Evolutionary conservation across 1,140 invertebrate genomes (phyloP), one percentile per base, ranked within the genome.

Genomic region (Atopsyche davidsoni): DNA sequence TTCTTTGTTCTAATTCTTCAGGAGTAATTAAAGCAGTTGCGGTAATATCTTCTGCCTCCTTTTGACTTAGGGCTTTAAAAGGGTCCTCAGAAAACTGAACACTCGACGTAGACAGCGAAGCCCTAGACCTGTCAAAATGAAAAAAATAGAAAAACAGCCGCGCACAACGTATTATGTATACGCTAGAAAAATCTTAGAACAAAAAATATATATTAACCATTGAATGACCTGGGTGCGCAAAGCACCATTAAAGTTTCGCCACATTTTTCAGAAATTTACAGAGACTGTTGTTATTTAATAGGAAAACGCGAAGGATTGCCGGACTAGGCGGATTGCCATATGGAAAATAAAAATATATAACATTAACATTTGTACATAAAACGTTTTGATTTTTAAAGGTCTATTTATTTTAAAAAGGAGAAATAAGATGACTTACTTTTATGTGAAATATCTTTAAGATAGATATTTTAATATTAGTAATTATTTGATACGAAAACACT

Each of bases 1-100:
- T 69, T 49, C 69, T 75, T 17, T 76, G 67, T 46, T 69, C 70
- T 6, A 67, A 22, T 57, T 80, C 76, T 46, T 78, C 74, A 11
- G 76, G 76, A 9, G 70, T 64, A 2, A 75, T 63, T 10, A 79
- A 47, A 4, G 75, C 69, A 7, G 68, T 49, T 44, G 74, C 69
- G 42, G 64, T 71, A 40, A 77, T 67, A 4, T 63, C 69, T 0
- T 70, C 73, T 7, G 69, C 68, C 52, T 79, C 76, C 39, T 65
- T 67, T 10, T 57, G 51, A 31, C 47, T 39, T 1, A 48, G 28
- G 13, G 48, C 41, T 22, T 44, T 44, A 16, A 24, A 44, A 6
- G 68, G 66, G 46, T 70, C 67, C 3, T 56, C 51, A 3, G 55
- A 42, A 41, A 58, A 53, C 17, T 56, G 55, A 28, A 57, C 19